Percentiles rank a stretch among this genome's conserved stretches.
Conservation (phyloP, 2,797 vertebrate species). For the Euphonia xanthogaster region DNA sequence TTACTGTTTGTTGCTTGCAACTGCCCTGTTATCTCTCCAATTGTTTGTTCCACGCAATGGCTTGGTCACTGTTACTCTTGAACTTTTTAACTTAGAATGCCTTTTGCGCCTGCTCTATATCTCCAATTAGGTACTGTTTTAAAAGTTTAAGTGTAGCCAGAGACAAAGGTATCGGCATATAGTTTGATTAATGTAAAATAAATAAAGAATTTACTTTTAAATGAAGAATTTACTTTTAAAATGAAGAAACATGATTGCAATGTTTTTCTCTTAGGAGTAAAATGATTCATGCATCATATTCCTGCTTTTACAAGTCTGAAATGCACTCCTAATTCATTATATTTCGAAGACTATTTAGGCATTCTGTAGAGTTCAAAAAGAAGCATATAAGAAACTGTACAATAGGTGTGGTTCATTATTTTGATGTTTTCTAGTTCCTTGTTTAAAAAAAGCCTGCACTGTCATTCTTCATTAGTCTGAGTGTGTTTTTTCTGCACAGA, state of each 20-base stretch:
- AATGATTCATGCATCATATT: neutral
- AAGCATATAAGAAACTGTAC: neutral
- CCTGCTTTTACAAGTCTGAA: neutral
- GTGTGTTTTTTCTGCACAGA: neutral
- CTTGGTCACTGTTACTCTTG: neutral
- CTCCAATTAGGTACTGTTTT: neutral
- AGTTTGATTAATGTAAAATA: neutral
- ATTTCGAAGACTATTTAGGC: neutral
- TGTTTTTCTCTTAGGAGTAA: neutral
- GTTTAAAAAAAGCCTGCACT: neutral
- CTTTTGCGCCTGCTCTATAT: rapidly evolving
- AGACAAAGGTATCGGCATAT: neutral
- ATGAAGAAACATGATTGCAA: neutral
- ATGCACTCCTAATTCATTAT: neutral
- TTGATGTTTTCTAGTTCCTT: neutral
- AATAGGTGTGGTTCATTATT: neutral
- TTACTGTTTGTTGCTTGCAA: neutral
- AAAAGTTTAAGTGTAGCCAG: neutral
- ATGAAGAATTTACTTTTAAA: neutral
- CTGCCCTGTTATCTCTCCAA: neutral
- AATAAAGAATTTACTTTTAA: neutral
- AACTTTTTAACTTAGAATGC: neutral
- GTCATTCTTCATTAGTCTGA: neutral
- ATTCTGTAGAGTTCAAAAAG: neutral
- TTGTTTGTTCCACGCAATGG: neutral